These are phyloP conservation scores for Ypsolopha scabrella DNA, from an alignment of 2,888 invertebrate species.

Conservation along the genomic window DNA sequence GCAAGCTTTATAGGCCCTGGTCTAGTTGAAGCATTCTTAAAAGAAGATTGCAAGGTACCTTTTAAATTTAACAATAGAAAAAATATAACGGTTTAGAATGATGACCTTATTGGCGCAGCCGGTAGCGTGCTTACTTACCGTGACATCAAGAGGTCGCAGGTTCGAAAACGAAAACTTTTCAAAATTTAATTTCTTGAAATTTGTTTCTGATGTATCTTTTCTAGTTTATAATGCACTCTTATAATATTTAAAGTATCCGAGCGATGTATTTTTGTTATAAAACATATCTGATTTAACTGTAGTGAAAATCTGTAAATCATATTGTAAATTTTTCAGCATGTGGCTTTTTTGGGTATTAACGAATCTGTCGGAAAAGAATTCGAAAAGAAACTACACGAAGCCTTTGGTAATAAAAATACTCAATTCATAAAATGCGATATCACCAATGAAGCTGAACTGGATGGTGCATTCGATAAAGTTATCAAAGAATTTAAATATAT, in stretches of 20 bases:
- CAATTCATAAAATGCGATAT: slow-evolving; percentile 34
- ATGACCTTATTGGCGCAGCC: too few relatives aligned
- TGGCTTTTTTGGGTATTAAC: slow-evolving; percentile 29
- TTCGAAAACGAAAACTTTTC: too few relatives aligned
- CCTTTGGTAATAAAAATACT: slow-evolving; percentile 22
- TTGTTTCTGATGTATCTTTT: too few relatives aligned
- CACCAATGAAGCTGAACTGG: slow-evolving; percentile 24
- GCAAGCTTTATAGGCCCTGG: slow-evolving; percentile 48
- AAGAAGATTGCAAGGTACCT: slow-evolving; percentile 41
- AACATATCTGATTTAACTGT: too few relatives aligned
- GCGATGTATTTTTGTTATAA: too few relatives aligned
- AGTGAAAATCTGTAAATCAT: too few relatives aligned
- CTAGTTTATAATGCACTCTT: too few relatives aligned
- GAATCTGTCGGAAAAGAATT: slow-evolving; percentile 19
- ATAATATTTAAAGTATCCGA: too few relatives aligned
- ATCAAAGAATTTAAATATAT: slow-evolving; percentile 31
- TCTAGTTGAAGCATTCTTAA: slow-evolving; percentile 29
- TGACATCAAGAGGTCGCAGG: too few relatives aligned
- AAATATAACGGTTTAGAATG: too few relatives aligned
- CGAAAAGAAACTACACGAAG: slow-evolving; percentile 24
- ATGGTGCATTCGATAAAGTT: slow-evolving; percentile 24
- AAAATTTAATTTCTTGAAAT: too few relatives aligned
- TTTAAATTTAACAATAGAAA: background rate
- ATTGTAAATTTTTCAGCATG: slow-evolving; percentile 18
- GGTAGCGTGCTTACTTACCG: too few relatives aligned